Conservation (phyloP, 2,888 invertebrate species). For the Tiliacea citrago region DNA sequence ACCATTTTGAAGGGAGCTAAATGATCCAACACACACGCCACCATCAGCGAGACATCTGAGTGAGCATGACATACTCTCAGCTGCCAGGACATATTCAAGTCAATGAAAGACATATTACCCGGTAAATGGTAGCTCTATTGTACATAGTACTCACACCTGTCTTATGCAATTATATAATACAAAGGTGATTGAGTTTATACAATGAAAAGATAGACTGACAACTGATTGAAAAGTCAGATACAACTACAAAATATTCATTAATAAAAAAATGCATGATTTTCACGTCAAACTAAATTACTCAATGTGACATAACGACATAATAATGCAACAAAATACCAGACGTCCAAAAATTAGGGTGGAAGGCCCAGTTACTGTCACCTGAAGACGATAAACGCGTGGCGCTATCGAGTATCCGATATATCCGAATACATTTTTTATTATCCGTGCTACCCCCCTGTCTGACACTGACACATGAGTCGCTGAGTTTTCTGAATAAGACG, state of each 20-base stretch:
- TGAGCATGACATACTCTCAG: no score
- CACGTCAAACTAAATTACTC: slow-evolving; percentile 42
- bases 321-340: slow-evolving; percentile 36
- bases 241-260: not conserved
- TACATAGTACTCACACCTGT: no score
- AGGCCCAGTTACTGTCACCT: slow-evolving; percentile 72
- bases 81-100: no score
- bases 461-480: slow-evolving; percentile 82
- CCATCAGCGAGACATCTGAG: no score
- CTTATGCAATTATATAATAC: no score
- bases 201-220: no score
- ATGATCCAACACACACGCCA: no score
- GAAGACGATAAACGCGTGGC: slow-evolving; percentile 82
- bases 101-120: no score
- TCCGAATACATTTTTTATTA: slow-evolving; percentile 76
- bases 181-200: no score
- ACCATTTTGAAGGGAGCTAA: no score
- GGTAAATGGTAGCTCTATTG: no score
- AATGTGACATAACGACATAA: slow-evolving; percentile 18
- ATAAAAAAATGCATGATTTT: not conserved
- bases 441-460: slow-evolving; percentile 67
- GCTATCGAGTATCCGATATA: slow-evolving; percentile 64
- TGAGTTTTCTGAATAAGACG: slow-evolving; percentile 83
- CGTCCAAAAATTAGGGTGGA: slow-evolving; percentile 59
- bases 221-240: not conserved